Evolutionary conservation across 2,888 invertebrate genomes (phyloP).

Genomic region (Pomacea canaliculata): DNA sequence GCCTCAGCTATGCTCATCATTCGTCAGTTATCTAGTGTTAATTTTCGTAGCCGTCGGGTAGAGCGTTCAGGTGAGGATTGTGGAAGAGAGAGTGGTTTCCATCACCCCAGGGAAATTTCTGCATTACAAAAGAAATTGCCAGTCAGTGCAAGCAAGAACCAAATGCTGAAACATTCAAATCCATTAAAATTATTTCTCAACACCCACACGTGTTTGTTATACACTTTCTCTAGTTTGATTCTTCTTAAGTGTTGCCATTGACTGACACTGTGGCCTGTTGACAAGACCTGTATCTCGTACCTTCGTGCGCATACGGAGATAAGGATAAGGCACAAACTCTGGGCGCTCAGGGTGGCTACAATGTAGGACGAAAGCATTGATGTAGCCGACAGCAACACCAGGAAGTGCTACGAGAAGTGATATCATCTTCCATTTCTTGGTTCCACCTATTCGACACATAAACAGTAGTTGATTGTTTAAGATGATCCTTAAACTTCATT

Average conservation of each 20-base stretch:
- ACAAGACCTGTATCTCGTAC: constrained; percentile 67
- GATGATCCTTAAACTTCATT: too few species aligned
- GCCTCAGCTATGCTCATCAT: too few species aligned
- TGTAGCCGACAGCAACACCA: constrained; percentile 79
- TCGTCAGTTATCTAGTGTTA: background rate
- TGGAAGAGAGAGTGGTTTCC: constrained; percentile 89
- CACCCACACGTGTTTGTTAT: too few species aligned
- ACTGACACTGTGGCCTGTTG: too few species aligned
- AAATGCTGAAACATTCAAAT: too few species aligned
- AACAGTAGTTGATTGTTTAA: constrained; percentile 65
- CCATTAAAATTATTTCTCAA: too few species aligned
- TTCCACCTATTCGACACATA: constrained; percentile 75
- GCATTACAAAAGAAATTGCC: constrained; percentile 23
- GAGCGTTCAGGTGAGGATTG: constrained; percentile 83
- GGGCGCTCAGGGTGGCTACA: constrained; percentile 74
- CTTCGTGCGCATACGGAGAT: constrained; percentile 84
- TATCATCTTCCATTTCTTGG: constrained; percentile 83
- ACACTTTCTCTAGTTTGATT: too few species aligned
- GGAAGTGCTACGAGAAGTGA: constrained; percentile 84
- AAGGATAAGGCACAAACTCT: constrained; percentile 83
- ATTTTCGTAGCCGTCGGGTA: constrained; percentile 85
- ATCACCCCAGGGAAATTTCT: constrained; percentile 94
- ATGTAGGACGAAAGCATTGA: constrained; percentile 79
- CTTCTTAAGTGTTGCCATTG: too few species aligned
- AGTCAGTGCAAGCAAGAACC: too few species aligned